Evolutionary conservation across 2,113 vertebrate genomes (phyloP).

Genomic region (Larimichthys crocea): DNA sequence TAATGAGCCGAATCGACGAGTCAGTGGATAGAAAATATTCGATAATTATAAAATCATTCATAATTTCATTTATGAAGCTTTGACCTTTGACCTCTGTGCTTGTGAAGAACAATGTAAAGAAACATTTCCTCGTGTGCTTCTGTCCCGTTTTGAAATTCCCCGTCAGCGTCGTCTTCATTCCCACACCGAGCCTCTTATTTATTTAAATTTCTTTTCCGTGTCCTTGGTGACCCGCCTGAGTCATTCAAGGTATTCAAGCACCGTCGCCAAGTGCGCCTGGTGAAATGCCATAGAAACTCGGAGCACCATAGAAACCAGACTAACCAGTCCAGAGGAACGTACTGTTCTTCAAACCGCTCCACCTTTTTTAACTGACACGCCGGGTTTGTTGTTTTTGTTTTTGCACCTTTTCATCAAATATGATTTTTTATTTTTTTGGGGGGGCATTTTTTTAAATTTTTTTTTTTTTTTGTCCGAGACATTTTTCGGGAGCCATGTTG

Average conservation of each 20-base stretch:
- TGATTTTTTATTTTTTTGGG: fast-evolving
- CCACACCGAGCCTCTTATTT: not conserved
- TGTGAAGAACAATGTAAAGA: not conserved
- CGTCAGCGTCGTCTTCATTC: not conserved
- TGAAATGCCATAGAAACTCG: constrained; percentile 56
- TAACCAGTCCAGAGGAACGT: constrained; percentile 53
- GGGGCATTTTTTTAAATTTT: too few species aligned
- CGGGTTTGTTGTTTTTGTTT: not conserved
- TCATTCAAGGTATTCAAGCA: constrained; percentile 41
- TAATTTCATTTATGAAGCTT: too few species aligned
- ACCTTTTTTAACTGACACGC: not conserved
- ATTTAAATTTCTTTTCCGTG: too few species aligned
- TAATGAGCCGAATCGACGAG: too few species aligned
- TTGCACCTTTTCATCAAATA: not conserved
- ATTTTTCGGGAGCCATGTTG: constrained; percentile 52
- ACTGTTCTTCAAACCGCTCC: not conserved
- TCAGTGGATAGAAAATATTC: too few species aligned
- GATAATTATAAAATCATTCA: too few species aligned
- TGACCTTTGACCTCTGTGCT: not conserved
- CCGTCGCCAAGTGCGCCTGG: constrained; percentile 29
- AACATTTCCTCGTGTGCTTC: not conserved
- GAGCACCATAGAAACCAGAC: constrained; percentile 67
- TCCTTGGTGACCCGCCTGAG: constrained; percentile 23
- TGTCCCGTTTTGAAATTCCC: too few species aligned
- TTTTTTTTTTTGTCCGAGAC: not conserved